Evolutionary conservation across 2,113 vertebrate species (phyloP).

Genomic region (Tringa solitaria): DNA sequence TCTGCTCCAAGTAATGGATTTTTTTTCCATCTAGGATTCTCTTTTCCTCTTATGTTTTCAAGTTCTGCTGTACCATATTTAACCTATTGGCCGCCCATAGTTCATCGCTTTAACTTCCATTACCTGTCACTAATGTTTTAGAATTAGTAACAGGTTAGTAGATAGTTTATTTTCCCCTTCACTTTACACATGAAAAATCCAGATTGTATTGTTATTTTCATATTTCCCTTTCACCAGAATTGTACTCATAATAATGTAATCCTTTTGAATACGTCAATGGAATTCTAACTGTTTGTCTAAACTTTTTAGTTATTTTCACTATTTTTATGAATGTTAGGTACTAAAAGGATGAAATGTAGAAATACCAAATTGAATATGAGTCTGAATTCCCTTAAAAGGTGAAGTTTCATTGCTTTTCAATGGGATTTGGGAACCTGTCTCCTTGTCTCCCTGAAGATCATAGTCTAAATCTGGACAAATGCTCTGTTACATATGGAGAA

Average conservation of each 20-base stretch:
- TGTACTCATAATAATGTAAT: background rate
- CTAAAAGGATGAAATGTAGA: background rate
- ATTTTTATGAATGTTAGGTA: background rate
- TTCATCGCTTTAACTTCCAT: background rate
- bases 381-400: background rate
- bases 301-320: background rate
- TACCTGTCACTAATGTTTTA: background rate
- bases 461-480: slow-evolving; percentile 40
- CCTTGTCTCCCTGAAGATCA: background rate
- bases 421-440: background rate
- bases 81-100: background rate
- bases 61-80: background rate
- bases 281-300: background rate
- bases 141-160: background rate
- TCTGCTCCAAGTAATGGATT: background rate
- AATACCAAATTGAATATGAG: background rate
- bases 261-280: background rate
- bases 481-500: slow-evolving; percentile 15
- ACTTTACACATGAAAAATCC: background rate
- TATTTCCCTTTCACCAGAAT: background rate
- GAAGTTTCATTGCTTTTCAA: background rate
- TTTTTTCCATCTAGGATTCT: background rate
- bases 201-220: background rate
- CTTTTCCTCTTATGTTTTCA: background rate
- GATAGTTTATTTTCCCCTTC: background rate